Conservation (phyloP, 1,140 invertebrate genomes). For the Pseudobourletiella spinata region DNA sequence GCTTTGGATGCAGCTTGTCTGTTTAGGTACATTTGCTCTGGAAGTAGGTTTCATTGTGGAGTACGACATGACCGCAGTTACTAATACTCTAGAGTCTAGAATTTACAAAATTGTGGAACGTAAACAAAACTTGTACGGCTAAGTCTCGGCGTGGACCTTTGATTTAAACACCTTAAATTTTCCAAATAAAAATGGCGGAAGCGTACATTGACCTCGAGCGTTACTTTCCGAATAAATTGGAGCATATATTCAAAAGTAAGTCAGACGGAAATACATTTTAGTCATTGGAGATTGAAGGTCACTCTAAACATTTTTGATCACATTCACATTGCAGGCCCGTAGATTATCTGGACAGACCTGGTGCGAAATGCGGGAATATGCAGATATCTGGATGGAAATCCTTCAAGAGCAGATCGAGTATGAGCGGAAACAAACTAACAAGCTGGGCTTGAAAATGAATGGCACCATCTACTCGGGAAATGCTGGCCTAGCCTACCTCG, state of each 20-base stretch:
- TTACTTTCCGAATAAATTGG: neutral
- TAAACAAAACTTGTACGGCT: no score
- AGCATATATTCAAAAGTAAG: no score
- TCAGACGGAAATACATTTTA: neutral
- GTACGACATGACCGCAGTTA: no score
- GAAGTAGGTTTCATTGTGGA: no score
- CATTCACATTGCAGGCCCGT: neutral
- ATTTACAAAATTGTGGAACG: no score
- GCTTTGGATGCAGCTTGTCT: no score
- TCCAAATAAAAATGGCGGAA: neutral
- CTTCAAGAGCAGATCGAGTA: neutral
- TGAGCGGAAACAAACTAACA: neutral
- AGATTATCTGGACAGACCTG: neutral
- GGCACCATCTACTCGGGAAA: slow-evolving; percentile 51
- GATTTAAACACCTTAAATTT: no score
- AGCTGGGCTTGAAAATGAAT: neutral
- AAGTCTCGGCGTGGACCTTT: no score
- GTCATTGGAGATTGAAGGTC: neutral
- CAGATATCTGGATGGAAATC: slow-evolving; percentile 11
- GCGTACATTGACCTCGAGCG: neutral
- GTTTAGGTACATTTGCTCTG: no score
- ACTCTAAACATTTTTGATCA: neutral
- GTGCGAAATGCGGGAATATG: neutral
- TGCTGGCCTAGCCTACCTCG: slow-evolving; percentile 48
- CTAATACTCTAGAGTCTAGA: no score